A percentile compares a stretch with the other conserved stretches of the same genome.
Evolutionary conservation across 2,888 invertebrate species (phyloP).

Genomic region (Melipona bicolor): DNA sequence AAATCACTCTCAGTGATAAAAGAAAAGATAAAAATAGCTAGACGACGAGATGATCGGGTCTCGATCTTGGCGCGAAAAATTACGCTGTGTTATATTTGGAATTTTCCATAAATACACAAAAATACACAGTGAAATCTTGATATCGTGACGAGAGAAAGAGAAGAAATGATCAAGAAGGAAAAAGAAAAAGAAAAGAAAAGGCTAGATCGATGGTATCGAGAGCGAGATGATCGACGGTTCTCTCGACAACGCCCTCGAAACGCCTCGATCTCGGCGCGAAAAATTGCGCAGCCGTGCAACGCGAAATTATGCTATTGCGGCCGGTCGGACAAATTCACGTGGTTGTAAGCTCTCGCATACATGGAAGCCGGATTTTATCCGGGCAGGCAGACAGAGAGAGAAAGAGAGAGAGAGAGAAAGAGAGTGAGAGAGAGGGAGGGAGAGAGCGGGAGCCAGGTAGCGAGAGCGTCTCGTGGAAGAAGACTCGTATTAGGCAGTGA

Average conservation of each 20-base stretch:
- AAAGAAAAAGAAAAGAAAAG: too few relatives aligned
- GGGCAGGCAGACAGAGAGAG: conserved; percentile 13
- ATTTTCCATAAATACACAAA: too few relatives aligned
- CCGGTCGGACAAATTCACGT: conserved; percentile 52
- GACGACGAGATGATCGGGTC: too few relatives aligned
- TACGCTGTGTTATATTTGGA: too few relatives aligned
- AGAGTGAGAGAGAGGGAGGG: too few relatives aligned
- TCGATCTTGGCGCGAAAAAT: too few relatives aligned
- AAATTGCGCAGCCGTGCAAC: background rate
- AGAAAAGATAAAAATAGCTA: too few relatives aligned
- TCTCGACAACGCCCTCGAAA: background rate
- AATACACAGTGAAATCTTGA: too few relatives aligned
- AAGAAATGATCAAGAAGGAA: background rate
- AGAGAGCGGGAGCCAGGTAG: conserved; percentile 69
- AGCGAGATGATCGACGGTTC: background rate
- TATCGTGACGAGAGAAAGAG: too few relatives aligned
- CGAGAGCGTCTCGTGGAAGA: conserved; percentile 67
- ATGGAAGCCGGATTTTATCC: conserved; percentile 59
- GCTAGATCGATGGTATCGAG: background rate
- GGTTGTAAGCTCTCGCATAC: conserved; percentile 55
- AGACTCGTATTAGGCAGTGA: conserved; percentile 76
- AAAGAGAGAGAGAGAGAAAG: too few relatives aligned
- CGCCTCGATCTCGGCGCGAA: background rate
- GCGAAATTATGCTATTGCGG: conserved; percentile 56
- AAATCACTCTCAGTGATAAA: too few relatives aligned